phyloP scores from a whole-genome alignment of 2,797 vertebrate species.

The Melanotaenia parkinsoni region DNA sequence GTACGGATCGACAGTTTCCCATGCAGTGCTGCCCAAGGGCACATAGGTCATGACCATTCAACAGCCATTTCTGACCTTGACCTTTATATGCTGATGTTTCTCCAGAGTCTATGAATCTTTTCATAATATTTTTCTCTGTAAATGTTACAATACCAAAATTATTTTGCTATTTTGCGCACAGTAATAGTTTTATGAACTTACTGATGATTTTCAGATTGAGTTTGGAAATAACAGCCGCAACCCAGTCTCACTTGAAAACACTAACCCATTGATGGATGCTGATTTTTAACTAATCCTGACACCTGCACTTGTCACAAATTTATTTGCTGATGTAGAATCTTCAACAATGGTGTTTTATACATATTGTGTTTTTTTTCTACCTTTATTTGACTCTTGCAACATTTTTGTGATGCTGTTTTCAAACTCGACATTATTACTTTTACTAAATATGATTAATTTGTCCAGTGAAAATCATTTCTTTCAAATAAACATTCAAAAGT shows the following conservation, averaged over 20 bases:
- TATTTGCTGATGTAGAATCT: not conserved
- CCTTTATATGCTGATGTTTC: not conserved
- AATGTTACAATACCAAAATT: not conserved
- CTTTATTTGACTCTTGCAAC: not conserved
- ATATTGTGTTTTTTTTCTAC: not conserved
- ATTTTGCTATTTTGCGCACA: not conserved
- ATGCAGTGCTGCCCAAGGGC: too few relatives aligned
- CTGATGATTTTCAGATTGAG: too few relatives aligned
- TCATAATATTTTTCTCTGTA: not conserved
- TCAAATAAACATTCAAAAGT: not conserved
- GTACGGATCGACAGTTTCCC: not conserved
- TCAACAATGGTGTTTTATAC: not conserved
- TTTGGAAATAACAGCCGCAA: not conserved
- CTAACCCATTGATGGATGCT: not conserved
- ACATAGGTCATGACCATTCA: too few relatives aligned
- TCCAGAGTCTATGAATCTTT: not conserved
- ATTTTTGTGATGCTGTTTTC: not conserved
- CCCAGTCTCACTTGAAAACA: not conserved
- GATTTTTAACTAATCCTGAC: not conserved
- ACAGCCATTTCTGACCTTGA: too few relatives aligned
- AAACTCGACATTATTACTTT: not conserved
- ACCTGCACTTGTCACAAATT: not conserved
- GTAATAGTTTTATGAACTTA: not conserved
- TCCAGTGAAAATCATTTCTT: not conserved
- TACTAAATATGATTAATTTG: not conserved